Evolutionary conservation across 2,888 invertebrate genomes (phyloP).

Genomic region (Drosophila subquinaria): DNA sequence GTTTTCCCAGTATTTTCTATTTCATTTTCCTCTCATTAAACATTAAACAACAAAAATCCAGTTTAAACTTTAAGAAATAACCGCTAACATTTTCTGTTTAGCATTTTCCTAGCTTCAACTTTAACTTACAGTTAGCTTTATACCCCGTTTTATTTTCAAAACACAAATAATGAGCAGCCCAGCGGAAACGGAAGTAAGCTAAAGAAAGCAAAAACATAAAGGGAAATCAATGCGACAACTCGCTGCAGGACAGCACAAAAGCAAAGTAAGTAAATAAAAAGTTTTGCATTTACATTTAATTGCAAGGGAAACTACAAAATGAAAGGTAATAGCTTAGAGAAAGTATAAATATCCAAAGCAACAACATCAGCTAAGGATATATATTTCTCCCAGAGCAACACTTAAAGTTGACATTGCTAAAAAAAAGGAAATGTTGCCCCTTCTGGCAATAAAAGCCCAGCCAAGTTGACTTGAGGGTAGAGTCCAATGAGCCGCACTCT

Average conservation of each 20-base stretch:
- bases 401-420: constrained; percentile 21
- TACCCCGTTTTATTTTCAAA: neutral
- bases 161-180: constrained; percentile 2
- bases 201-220: constrained; percentile 7
- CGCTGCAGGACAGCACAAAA: neutral
- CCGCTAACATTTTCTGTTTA: neutral
- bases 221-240: constrained; percentile 15
- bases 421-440: constrained; percentile 30
- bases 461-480: neutral
- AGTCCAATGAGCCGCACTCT: constrained; percentile 61
- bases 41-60: neutral
- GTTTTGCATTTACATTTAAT: constrained; percentile 4
- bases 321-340: neutral
- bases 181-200: constrained; percentile 17
- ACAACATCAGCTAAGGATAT: neutral
- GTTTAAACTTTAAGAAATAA: neutral
- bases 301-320: constrained; percentile 5
- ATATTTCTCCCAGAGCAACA: constrained; percentile 8
- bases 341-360: neutral
- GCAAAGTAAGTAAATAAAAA: constrained; percentile 8
- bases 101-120: neutral
- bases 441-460: constrained; percentile 34
- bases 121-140: neutral
- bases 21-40: no score
- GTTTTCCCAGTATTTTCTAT: no score